Evolutionary conservation across 1,140 invertebrate species (phyloP).

Genomic region (Drosophila mauritiana): DNA sequence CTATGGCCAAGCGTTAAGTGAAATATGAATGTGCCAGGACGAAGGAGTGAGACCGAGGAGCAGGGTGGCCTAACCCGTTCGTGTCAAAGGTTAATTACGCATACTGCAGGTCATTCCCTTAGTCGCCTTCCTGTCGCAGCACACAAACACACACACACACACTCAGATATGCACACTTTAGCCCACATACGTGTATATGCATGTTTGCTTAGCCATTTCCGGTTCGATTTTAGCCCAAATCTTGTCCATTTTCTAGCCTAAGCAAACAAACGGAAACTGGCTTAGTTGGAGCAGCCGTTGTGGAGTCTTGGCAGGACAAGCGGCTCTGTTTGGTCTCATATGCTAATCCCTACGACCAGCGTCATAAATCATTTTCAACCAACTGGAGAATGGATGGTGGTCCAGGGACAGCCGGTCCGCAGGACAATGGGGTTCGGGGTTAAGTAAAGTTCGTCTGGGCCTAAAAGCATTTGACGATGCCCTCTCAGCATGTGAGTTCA

Average conservation of each 20-base stretch:
- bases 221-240: conserved; percentile 71
- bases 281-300: conserved; percentile 16
- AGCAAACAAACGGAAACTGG: conserved; percentile 56
- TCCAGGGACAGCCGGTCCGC: not conserved
- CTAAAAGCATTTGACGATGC: conserved; percentile 68
- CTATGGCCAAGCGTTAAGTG: conserved; percentile 74
- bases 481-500: conserved; percentile 1
- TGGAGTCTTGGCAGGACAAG: conserved; percentile 39
- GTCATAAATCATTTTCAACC: conserved; percentile 69
- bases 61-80: conserved; percentile 15
- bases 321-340: conserved; percentile 77
- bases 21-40: conserved; percentile 70
- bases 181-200: conserved; percentile 11
- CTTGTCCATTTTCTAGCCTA: conserved; percentile 55
- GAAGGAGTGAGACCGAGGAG: not conserved
- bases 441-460: conserved; percentile 50
- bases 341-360: conserved; percentile 73
- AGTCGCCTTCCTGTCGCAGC: conserved; percentile 33
- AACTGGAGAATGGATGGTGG: conserved; percentile 32
- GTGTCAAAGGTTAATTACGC: conserved; percentile 83
- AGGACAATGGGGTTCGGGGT: conserved; percentile 32
- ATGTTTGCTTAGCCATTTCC: conserved; percentile 77
- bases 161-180: conserved; percentile 13
- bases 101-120: conserved; percentile 67
- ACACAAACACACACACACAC: conserved; percentile 12